phyloP scores from a whole-genome alignment of 2,888 invertebrate species.

The Drosophila falleni region DNA sequence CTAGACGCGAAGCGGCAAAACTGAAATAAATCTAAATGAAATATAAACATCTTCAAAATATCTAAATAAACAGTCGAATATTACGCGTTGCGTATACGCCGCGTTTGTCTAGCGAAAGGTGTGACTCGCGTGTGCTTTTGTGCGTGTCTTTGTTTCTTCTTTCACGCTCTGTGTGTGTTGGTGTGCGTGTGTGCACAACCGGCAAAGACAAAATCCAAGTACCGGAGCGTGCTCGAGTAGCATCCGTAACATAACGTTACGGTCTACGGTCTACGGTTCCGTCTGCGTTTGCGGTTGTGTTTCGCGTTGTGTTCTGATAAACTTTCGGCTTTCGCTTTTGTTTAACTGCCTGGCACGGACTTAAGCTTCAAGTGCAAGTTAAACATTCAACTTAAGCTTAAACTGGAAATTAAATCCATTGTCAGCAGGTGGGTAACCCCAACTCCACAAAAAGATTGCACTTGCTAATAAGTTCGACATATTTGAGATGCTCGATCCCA shows the following conservation, averaged over 20 bases:
- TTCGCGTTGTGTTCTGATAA: conserved; percentile 28
- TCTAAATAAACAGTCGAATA: conserved; percentile 37
- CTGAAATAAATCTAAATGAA: conserved; percentile 20
- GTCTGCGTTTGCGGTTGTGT: conserved; percentile 26
- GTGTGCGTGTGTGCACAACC: conserved; percentile 25
- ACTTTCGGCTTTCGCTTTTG: conserved; percentile 58
- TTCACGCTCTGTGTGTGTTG: conserved; percentile 1
- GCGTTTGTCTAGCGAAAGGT: conserved; percentile 24
- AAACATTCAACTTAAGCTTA: conserved; percentile 38
- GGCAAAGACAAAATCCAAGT: conserved; percentile 55
- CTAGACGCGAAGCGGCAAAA: conserved; percentile 65
- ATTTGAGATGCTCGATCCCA: conserved; percentile 28
- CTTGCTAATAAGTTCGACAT: conserved; percentile 66
- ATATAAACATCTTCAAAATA: conserved; percentile 26
- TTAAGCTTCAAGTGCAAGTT: conserved; percentile 43
- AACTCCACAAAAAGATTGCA: neutral
- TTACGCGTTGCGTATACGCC: conserved; percentile 36
- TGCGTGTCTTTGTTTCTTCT: conserved; percentile 9
- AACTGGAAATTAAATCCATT: conserved; percentile 48
- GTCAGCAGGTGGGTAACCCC: conserved; percentile 46
- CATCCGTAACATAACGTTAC: conserved; percentile 30
- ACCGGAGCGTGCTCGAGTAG: conserved; percentile 69
- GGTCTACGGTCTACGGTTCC: conserved; percentile 39
- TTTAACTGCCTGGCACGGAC: conserved; percentile 44
- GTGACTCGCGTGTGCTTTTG: conserved; percentile 14